Percentiles rank a stretch among this genome's conserved stretches.
Evolutionary conservation across 2,797 vertebrate genomes (phyloP).

Genomic region (Pangasius sanitwongsei): DNA sequence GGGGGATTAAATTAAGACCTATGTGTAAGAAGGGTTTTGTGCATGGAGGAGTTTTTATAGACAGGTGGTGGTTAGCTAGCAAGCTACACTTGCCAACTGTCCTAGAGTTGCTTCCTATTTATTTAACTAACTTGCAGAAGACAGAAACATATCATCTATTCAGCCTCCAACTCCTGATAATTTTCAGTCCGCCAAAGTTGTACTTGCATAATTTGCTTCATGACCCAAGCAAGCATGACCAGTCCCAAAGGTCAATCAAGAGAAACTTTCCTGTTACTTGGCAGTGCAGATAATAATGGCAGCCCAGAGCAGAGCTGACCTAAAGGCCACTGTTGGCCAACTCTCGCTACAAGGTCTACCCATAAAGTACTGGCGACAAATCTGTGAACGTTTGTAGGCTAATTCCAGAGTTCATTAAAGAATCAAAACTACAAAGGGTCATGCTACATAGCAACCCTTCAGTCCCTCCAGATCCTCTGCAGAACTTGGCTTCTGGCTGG

Average conservation of each 20-base stretch:
- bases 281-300: not conserved
- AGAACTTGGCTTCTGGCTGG: conserved; percentile 51
- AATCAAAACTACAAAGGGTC: not conserved
- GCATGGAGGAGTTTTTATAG: not conserved
- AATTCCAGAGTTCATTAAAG: not conserved
- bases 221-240: not conserved
- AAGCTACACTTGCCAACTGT: not conserved
- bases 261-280: conserved; percentile 2
- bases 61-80: not conserved
- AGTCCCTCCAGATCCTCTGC: conserved; percentile 31
- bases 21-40: not conserved
- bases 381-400: not conserved
- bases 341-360: not conserved
- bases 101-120: not conserved
- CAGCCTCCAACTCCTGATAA: not conserved
- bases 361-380: not conserved
- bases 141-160: not conserved
- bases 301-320: not conserved
- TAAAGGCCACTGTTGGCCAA: not conserved
- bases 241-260: conserved; percentile 6
- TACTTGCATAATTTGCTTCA: not conserved
- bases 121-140: not conserved
- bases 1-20: not conserved
- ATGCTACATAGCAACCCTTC: not conserved
- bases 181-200: not conserved